Evolutionary conservation across 2,113 vertebrate genomes (phyloP).

Genomic region (Myrmophylax atrothorax): DNA sequence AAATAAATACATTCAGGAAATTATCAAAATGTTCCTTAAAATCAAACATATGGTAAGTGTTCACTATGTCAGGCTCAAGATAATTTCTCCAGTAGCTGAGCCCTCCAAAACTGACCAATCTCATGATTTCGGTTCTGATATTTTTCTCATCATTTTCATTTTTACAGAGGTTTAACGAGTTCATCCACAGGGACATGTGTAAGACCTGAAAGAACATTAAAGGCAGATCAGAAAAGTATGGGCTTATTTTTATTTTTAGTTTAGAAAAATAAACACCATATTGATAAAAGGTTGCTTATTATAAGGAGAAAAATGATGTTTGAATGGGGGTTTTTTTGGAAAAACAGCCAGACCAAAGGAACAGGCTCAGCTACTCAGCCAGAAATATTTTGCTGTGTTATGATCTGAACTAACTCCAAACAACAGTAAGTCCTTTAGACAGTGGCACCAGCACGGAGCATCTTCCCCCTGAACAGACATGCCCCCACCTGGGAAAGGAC

Average conservation of each 20-base stretch:
- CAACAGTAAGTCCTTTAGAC: rapidly evolving
- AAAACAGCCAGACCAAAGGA: neutral
- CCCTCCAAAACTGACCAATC: slow-evolving; percentile 25
- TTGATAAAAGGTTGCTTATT: neutral
- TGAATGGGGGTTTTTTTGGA: neutral
- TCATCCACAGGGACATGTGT: neutral
- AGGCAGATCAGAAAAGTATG: neutral
- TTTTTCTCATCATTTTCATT: slow-evolving; percentile 8
- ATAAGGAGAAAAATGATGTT: neutral
- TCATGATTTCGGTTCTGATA: neutral
- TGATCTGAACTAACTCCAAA: neutral
- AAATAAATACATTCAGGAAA: slow-evolving; percentile 70
- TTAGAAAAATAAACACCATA: slow-evolving; percentile 9
- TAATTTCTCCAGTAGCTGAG: slow-evolving; percentile 53
- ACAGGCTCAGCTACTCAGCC: neutral
- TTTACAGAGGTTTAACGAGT: slow-evolving; percentile 26
- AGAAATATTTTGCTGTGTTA: neutral
- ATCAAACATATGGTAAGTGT: slow-evolving; percentile 65
- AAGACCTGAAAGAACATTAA: slow-evolving; percentile 16
- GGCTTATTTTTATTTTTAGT: neutral
- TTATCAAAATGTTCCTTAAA: slow-evolving; percentile 74
- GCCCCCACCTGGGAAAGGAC: neutral
- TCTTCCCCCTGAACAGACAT: neutral
- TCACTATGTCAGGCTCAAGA: slow-evolving; percentile 1
- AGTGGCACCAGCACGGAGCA: neutral